These are phyloP conservation scores for Anoplophora glabripennis DNA, from an alignment of 1,140 invertebrate genomes.

Conservation along the genomic window DNA sequence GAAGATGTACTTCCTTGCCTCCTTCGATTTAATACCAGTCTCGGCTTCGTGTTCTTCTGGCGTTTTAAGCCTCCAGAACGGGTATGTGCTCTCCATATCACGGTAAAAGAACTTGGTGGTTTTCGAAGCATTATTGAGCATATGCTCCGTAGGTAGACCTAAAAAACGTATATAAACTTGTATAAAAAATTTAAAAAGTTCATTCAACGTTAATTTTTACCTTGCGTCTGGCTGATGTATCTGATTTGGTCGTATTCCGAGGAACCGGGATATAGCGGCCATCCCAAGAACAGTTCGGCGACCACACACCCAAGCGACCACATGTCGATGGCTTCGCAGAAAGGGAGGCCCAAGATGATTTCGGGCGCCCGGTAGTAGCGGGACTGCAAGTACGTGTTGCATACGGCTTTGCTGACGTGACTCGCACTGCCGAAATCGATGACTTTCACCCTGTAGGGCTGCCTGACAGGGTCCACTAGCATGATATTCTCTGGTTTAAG, in stretches of 20 bases:
- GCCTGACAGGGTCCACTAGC: constrained; percentile 95
- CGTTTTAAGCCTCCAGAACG: constrained; percentile 96
- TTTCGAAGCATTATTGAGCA: constrained; percentile 98
- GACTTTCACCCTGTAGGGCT: constrained; percentile 96
- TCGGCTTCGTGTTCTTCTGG: constrained; percentile 98
- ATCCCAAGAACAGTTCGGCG: constrained; percentile 97
- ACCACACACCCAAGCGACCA: constrained; percentile 99
- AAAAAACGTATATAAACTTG: neutral
- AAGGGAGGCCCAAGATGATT: constrained; percentile 96
- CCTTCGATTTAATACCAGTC: constrained; percentile 98
- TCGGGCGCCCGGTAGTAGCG: constrained; percentile 98
- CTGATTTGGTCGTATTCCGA: constrained; percentile 99
- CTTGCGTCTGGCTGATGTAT: constrained; percentile 81
- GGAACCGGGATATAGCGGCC: constrained; percentile 98
- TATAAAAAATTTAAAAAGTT: neutral
- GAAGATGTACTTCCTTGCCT: constrained; percentile 99
- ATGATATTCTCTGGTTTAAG: constrained; percentile 99
- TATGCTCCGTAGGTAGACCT: constrained; percentile 94
- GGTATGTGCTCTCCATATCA: constrained; percentile 94
- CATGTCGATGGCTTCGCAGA: constrained; percentile 99
- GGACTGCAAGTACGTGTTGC: constrained; percentile 98
- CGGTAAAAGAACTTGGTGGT: constrained; percentile 98
- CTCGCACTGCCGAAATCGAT: constrained; percentile 99
- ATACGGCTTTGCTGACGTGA: constrained; percentile 98
- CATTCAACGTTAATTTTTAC: constrained; percentile 12